Conservation (phyloP, 2,113 vertebrate species). For the Lepus americanus region DNA sequence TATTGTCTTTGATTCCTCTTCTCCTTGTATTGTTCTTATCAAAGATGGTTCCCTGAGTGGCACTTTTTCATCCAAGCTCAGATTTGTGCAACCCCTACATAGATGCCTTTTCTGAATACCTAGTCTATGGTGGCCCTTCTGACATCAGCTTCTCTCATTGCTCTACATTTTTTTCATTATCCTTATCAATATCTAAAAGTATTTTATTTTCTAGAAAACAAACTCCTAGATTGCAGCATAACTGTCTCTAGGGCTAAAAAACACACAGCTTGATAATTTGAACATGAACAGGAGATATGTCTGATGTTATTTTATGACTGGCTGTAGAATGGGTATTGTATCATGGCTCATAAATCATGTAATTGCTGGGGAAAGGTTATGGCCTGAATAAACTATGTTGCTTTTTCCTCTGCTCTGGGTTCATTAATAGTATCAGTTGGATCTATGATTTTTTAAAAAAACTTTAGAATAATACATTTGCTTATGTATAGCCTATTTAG, state of each 20-base stretch:
- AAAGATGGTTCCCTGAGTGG: background rate
- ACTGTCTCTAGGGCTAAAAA: background rate
- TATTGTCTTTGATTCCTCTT: background rate
- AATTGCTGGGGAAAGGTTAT: background rate
- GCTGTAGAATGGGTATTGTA: background rate
- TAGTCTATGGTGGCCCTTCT: background rate
- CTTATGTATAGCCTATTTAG: constrained; percentile 14
- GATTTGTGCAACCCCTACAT: background rate
- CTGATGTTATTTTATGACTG: background rate
- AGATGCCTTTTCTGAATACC: background rate
- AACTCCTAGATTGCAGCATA: background rate
- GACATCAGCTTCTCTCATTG: background rate
- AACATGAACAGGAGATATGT: background rate
- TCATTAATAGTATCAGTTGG: background rate
- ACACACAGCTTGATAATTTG: background rate
- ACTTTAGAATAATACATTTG: background rate
- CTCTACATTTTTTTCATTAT: background rate
- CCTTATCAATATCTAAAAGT: background rate
- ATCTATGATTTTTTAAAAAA: background rate
- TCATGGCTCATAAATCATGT: background rate
- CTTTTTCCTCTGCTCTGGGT: background rate
- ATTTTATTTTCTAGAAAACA: background rate
- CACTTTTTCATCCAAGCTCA: background rate
- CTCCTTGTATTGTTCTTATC: background rate
- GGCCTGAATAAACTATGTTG: background rate